These are phyloP conservation scores for Leiothrix lutea DNA, from an alignment of 2,113 vertebrate species.

Conservation along the genomic window DNA sequence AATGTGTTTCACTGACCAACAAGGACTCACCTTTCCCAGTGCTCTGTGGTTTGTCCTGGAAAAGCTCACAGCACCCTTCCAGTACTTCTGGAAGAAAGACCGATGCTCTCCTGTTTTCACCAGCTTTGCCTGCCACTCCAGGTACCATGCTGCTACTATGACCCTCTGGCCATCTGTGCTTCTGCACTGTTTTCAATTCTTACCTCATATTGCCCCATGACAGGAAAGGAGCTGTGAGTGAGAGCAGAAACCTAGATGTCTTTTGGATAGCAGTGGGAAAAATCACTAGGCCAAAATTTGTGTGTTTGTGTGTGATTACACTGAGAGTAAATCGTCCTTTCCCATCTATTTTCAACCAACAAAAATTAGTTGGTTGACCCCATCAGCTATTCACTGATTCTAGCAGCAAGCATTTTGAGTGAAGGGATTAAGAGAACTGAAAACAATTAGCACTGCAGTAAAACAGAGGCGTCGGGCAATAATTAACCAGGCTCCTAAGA, in stretches of 20 bases:
- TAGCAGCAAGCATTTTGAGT: not conserved
- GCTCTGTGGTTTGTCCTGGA: not conserved
- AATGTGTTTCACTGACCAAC: not conserved
- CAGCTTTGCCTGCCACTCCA: not conserved
- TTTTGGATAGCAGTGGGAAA: not conserved
- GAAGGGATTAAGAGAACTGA: not conserved
- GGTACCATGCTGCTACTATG: accelerated
- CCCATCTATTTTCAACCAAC: not conserved
- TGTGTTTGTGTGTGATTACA: no score
- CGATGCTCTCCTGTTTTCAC: not conserved
- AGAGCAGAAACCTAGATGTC: not conserved
- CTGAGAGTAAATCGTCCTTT: not conserved
- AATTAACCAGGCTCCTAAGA: not conserved
- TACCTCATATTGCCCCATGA: accelerated
- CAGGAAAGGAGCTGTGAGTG: not conserved
- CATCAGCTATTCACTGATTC: not conserved
- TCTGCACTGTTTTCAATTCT: not conserved
- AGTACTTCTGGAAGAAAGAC: not conserved
- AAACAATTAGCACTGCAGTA: not conserved
- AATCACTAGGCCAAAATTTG: not conserved
- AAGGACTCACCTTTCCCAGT: not conserved
- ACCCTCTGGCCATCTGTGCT: not conserved
- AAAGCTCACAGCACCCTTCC: not conserved
- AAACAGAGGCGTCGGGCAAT: not conserved
- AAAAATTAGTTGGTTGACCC: not conserved